A percentile compares a stretch with the other conserved stretches of the same genome.
Evolutionary conservation across 1,140 invertebrate species (phyloP).

Genomic region (Lasioglossum albipes): DNA sequence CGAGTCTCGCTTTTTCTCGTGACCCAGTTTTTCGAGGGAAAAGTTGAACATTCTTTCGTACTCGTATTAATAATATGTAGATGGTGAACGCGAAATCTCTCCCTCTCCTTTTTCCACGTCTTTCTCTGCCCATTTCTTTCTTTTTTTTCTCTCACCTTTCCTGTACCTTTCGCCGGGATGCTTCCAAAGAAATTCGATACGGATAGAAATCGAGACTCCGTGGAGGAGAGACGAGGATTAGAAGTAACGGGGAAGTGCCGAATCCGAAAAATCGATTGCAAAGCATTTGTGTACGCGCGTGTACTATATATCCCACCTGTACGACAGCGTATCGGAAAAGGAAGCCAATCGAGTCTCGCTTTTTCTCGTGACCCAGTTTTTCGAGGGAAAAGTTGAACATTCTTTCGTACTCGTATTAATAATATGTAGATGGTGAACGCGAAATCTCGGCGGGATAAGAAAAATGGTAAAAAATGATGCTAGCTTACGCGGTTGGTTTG

Average conservation of each 20-base stretch:
- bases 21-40: slow-evolving; percentile 69
- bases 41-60: slow-evolving; percentile 57
- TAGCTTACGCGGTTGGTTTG: slow-evolving; percentile 64
- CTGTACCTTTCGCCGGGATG: neutral
- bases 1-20: slow-evolving; percentile 27
- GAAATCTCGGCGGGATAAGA: no score
- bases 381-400: slow-evolving; percentile 66
- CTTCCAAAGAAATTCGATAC: neutral
- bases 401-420: slow-evolving; percentile 1
- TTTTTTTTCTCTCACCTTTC: no score
- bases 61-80: no score
- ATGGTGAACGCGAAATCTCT: no score
- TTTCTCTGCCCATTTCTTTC: no score
- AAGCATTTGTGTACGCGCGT: neutral
- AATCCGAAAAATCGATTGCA: neutral
- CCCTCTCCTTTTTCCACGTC: no score
- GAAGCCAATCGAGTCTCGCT: neutral
- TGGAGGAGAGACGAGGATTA: no score
- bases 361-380: slow-evolving; percentile 64
- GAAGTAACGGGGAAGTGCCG: neutral
- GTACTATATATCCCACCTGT: neutral
- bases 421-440: no score
- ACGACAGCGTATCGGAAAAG: neutral
- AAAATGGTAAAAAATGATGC: slow-evolving; percentile 66
- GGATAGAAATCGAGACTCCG: neutral